A percentile compares a stretch with the other conserved stretches of the same genome.
phyloP scores from a whole-genome alignment of 2,888 invertebrate species.

The Germaria angustata region DNA sequence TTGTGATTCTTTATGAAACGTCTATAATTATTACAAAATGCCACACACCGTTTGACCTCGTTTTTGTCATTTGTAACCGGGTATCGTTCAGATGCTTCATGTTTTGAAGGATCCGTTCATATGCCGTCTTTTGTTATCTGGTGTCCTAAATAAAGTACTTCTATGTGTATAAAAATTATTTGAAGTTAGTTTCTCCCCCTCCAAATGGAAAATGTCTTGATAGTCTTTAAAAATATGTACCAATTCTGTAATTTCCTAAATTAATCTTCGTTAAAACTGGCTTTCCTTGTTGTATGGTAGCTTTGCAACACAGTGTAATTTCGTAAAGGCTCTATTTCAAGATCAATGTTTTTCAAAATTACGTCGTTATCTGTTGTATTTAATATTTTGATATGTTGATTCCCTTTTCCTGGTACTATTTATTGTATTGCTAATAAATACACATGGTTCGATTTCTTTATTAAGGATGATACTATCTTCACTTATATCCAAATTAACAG shows the following conservation, averaged over 20 bases:
- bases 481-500: too few species aligned
- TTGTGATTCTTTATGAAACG: not conserved
- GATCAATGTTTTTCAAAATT: too few species aligned
- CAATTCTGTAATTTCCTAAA: not conserved
- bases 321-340: too few species aligned
- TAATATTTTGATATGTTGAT: too few species aligned
- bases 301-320: too few species aligned
- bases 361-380: too few species aligned
- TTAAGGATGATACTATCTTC: too few species aligned
- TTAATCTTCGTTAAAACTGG: too few species aligned
- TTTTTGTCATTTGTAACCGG: not conserved
- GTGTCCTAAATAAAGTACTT: not conserved
- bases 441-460: not conserved
- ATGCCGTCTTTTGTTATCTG: not conserved
- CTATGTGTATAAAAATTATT: not conserved
- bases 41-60: too few species aligned
- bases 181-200: not conserved
- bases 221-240: not conserved
- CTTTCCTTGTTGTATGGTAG: not conserved
- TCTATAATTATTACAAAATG: not conserved
- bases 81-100: not conserved
- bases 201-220: too few species aligned
- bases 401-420: slow-evolving; percentile 11
- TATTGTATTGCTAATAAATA: not conserved
- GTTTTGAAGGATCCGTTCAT: not conserved